phyloP scores from a whole-genome alignment of 2,797 vertebrate genomes.

The Carcharodon carcharias region DNA sequence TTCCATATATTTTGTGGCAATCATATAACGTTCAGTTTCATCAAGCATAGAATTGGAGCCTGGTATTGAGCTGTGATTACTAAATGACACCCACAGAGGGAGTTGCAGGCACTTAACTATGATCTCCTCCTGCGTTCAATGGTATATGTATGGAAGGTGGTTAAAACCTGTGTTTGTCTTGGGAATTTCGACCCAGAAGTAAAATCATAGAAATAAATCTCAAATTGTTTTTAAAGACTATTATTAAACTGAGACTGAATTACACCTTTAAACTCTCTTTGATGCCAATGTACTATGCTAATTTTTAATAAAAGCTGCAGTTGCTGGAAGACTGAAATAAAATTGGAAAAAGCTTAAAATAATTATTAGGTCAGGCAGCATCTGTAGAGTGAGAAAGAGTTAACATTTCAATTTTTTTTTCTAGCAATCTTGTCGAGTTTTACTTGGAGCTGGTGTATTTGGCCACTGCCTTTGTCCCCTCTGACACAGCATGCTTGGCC shows the following conservation, averaged over 20 bases:
- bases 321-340: neutral
- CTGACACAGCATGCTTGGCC: too few species aligned
- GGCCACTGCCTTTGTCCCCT: too few species aligned
- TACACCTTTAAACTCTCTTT: neutral
- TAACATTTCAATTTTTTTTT: neutral
- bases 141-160: neutral
- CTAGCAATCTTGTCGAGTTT: too few species aligned
- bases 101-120: constrained; percentile 1
- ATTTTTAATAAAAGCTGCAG: neutral
- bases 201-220: neutral
- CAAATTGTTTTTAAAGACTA: neutral
- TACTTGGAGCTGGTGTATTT: too few species aligned
- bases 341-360: neutral
- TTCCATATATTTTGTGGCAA: neutral
- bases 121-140: neutral
- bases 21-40: neutral
- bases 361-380: neutral
- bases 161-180: neutral
- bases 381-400: neutral
- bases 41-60: neutral
- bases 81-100: neutral
- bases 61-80: neutral
- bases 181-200: neutral
- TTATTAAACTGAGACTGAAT: neutral
- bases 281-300: neutral